phyloP scores from a whole-genome alignment of 2,888 invertebrate genomes.

The Sisyra terminalis region DNA sequence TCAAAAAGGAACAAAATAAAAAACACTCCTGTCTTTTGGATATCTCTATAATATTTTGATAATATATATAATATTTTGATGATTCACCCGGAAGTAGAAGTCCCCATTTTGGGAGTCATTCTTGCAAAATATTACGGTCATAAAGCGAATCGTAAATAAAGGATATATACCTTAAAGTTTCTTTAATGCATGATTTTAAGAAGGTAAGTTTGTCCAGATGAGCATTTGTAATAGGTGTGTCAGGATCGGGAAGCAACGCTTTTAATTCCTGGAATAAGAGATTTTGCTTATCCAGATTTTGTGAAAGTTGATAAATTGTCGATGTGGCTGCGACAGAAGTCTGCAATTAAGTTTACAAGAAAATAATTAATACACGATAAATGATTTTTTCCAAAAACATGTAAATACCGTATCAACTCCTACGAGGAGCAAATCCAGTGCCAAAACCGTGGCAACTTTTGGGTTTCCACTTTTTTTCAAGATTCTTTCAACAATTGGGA shows the following conservation, averaged over 20 bases:
- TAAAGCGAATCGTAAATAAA: neutral
- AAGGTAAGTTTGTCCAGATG: conserved; percentile 49
- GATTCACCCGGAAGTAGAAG: too few relatives aligned
- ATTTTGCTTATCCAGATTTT: conserved; percentile 49
- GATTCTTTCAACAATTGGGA: conserved; percentile 39
- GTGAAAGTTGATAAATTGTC: conserved; percentile 56
- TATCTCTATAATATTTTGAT: too few relatives aligned
- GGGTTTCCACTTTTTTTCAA: conserved; percentile 36
- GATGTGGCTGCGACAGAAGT: conserved; percentile 62
- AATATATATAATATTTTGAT: too few relatives aligned
- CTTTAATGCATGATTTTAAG: conserved; percentile 61
- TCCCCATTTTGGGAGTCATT: too few relatives aligned
- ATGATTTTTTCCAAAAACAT: neutral
- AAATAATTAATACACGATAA: neutral
- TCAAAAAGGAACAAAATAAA: too few relatives aligned
- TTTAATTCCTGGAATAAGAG: conserved; percentile 45
- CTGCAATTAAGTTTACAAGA: conserved; percentile 19
- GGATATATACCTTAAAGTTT: conserved; percentile 44
- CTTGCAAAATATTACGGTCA: too few relatives aligned
- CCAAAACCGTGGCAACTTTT: conserved; percentile 49
- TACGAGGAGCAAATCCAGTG: conserved; percentile 60
- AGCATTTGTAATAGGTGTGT: conserved; percentile 36
- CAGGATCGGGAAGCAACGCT: conserved; percentile 32
- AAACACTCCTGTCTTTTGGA: too few relatives aligned
- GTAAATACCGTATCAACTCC: conserved; percentile 56